Base-by-base conservation (phyloP, 2,888 invertebrate species). In the Diadegma fenestrale region DNA sequence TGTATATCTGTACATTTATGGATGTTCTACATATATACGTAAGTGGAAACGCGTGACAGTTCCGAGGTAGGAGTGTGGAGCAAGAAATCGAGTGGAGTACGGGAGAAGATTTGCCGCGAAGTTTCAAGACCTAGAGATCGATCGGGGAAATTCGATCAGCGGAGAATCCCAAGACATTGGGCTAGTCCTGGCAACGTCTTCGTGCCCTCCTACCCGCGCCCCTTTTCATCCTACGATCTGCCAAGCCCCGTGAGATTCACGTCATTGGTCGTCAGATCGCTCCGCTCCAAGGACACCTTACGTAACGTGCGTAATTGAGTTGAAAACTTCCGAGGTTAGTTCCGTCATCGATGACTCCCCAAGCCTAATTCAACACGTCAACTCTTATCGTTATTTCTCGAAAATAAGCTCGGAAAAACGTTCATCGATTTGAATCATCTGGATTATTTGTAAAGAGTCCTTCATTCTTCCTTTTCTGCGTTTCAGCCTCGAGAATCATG, bases 81-180 rank as follows among this genome's bases (percentile, higher is more conserved):
- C 37, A 66, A 54, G 69, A 22, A 30, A 84, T 51, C 41, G 73
- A 26, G 37, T 66, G 41, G 66, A 66, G 37, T 22, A 41, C 19
- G 71, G 22, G 17, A 41, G 17, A 37, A 51, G 66, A 33, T 72
- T 72, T 51, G 80, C 54, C 54, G 61, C 79, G 41, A 66, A 80
- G 69, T 69, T 63, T 41, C 66, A 33, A 37, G 73, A 72, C n/a
- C 54, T 33, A 41, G 45, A 72, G 79, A 82, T 82, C 82, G 82
- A 85, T 82, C 58, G 58, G 12, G 58, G 41, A 51, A 81, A 79
- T 85, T 85, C 82, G 82, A 85, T 85, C 85, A 76, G 37, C 48
- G 68, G 66, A 78, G 75, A 82, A 75, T 85, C 79, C 75, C 78
- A 72, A 72, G 76, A 77, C 48, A 63, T 51, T 68, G 71, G 54